Evolutionary conservation across 1,140 invertebrate species (phyloP), one percentile per base, ranked within the genome.

Genomic region (Drosophila oshimai): DNA sequence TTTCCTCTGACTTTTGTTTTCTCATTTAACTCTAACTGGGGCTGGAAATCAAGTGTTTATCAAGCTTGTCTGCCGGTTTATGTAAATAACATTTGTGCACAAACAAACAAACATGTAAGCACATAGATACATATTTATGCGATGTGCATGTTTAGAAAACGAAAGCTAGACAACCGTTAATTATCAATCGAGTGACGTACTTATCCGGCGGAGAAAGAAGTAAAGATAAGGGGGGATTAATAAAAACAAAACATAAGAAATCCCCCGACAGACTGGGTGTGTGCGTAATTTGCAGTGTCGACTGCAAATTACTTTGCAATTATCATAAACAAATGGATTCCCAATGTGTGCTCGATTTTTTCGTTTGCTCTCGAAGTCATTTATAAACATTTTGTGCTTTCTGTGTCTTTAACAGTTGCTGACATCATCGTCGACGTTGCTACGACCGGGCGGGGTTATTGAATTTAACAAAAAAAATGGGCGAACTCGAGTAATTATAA

Each of bases 141-240:
- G 10, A 45, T 39, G 28, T 46, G 20, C 18, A 39, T 50, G 50
- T 28, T 64, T 64, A 54, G 60, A 77, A 81, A 81, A 69, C 73
- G 78, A 81, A 81, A 81, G 78, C 78, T 83, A 74, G 51, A 76
- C 54, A 62, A 76, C 60, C 60, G 78, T 72, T 81, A 81, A 81
- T 72, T 81, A 81, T 68, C 67, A 61, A 76, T 76, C 54, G 72
- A 76, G 22, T 62, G 46, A 80, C 71, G 65, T 62, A 80, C 58
- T 76, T 76, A 81, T 72, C 71, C 76, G 68, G 72, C 6, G 45
- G 36, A 13, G 5, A 10, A 36, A 17, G 36, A 34, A 17, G 44
- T 18, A n/a, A 18, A 34, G 20, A 36, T 18, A n/a, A 18, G 20
- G 61, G 13, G 33, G n/a, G 20, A 65, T 47, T 41, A 60, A 65